Evolutionary conservation across 2,888 invertebrate genomes (phyloP).

Genomic region (Chaitophorus viminalis): DNA sequence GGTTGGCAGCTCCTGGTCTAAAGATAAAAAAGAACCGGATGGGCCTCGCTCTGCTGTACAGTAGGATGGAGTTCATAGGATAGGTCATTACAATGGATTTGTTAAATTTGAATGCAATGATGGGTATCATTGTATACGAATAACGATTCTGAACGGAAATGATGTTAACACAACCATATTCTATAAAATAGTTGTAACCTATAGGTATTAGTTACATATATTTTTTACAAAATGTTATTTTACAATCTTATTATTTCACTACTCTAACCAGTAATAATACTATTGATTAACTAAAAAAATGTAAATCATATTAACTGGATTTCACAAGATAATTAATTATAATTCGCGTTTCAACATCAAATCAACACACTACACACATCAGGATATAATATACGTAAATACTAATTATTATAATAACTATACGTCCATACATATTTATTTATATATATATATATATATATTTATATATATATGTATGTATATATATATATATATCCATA

Average conservation of each 20-base stretch:
- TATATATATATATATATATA: no score
- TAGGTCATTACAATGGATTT: no score
- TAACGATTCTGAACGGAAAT: conserved; percentile 51
- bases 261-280: conserved; percentile 9
- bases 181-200: neutral
- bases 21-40: no score
- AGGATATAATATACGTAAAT: neutral
- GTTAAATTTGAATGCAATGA: no score
- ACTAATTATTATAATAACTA: no score
- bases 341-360: neutral
- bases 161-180: conserved; percentile 16
- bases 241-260: conserved; percentile 48
- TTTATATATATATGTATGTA: no score
- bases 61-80: no score
- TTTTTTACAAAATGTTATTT: conserved; percentile 27
- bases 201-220: neutral
- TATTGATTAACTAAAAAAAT: conserved; percentile 19
- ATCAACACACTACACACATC: neutral
- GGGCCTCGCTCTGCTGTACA: no score
- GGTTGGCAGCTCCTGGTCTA: no score
- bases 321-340: neutral
- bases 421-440: no score
- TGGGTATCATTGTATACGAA: no score
- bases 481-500: no score
- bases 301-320: conserved; percentile 4